These are phyloP conservation scores for Tetragonula carbonaria DNA, from an alignment of 2,888 invertebrate genomes.

Conservation along the genomic window DNA sequence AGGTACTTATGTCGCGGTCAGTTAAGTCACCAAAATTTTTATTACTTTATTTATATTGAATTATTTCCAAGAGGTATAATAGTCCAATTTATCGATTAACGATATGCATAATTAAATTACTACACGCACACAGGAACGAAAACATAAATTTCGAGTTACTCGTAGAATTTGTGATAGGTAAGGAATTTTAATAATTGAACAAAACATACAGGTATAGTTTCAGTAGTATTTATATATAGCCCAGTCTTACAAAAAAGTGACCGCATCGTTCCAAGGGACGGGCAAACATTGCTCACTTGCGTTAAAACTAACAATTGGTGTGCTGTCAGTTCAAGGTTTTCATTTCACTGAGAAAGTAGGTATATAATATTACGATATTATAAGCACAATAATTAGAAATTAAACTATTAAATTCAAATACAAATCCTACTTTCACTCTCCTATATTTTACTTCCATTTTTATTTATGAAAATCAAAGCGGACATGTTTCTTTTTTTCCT, in stretches of 20 bases:
- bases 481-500: constrained; percentile 78
- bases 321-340: constrained; percentile 79
- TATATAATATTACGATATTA: constrained; percentile 80
- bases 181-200: constrained; percentile 80
- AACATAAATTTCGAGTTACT: constrained; percentile 71
- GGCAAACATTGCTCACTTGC: constrained; percentile 82
- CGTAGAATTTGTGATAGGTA: constrained; percentile 76
- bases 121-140: constrained; percentile 71
- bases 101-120: constrained; percentile 70
- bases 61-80: constrained; percentile 39
- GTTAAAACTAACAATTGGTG: constrained; percentile 82
- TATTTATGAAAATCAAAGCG: constrained; percentile 82
- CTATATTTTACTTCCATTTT: constrained; percentile 77
- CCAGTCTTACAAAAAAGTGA: constrained; percentile 84
- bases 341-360: constrained; percentile 82
- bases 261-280: constrained; percentile 83
- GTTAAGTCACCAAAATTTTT: constrained; percentile 37
- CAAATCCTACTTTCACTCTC: constrained; percentile 84
- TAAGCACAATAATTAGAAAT: constrained; percentile 83
- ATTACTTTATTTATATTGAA: constrained; percentile 24
- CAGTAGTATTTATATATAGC: constrained; percentile 84
- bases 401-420: constrained; percentile 83
- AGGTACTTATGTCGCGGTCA: constrained; percentile 47
- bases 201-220: constrained; percentile 82
- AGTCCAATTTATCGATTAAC: constrained; percentile 67